Conservation (phyloP, 1,140 invertebrate genomes). For the Drosophila bifasciata region DNA sequence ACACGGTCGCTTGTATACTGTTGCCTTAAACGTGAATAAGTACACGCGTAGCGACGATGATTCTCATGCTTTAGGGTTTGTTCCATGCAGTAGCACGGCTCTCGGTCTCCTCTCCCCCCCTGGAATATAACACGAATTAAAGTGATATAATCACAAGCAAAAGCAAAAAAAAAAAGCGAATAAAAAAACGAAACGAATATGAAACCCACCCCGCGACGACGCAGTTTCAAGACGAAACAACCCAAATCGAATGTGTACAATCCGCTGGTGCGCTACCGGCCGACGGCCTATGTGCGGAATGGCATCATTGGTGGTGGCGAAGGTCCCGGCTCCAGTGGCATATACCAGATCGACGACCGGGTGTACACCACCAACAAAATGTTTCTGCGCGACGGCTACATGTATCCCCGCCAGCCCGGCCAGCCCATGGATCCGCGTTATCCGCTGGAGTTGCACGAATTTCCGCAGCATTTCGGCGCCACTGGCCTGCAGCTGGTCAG, state of each 20-base stretch:
- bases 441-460: constrained; percentile 77
- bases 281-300: constrained; percentile 74
- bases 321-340: constrained; percentile 71
- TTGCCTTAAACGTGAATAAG: constrained; percentile 11
- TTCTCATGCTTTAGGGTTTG: no score
- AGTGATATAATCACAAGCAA: constrained; percentile 11
- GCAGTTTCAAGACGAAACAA: constrained; percentile 78
- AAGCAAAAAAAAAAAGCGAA: constrained; percentile 4
- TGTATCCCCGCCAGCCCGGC: constrained; percentile 80
- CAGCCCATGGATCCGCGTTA: constrained; percentile 80
- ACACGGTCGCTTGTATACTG: constrained; percentile 29
- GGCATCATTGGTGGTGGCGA: constrained; percentile 75
- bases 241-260: constrained; percentile 68
- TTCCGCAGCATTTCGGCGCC: constrained; percentile 75
- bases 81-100: no score
- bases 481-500: constrained; percentile 73
- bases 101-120: no score
- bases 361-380: constrained; percentile 81
- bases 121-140: background rate
- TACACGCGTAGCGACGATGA: background rate
- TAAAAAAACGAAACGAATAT: constrained; percentile 24
- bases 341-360: constrained; percentile 79
- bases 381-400: constrained; percentile 79
- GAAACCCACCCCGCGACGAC: constrained; percentile 74
- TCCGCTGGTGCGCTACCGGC: constrained; percentile 72